Percentiles rank a stretch among this genome's conserved stretches.
Conservation (phyloP, 2,113 vertebrate species). For the Mastomys natalensis region DNA sequence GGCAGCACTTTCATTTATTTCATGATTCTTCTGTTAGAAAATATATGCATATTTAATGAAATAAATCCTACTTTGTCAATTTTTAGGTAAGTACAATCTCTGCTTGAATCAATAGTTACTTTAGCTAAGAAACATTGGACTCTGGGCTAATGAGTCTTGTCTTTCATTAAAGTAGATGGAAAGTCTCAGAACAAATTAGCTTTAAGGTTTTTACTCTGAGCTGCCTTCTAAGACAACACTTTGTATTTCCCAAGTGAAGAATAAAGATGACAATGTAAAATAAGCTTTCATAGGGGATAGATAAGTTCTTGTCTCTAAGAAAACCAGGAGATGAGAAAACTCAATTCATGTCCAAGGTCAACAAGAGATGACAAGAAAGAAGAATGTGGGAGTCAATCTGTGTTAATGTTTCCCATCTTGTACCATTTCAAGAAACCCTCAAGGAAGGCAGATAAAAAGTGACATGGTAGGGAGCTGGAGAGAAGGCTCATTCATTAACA, state of each 20-base stretch:
- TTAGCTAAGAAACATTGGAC: neutral
- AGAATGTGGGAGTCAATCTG: neutral
- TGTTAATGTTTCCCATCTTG: neutral
- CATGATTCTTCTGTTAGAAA: neutral
- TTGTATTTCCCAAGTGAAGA: neutral
- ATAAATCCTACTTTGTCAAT: neutral
- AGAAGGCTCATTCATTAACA: neutral
- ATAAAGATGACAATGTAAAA: neutral
- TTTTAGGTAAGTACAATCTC: neutral
- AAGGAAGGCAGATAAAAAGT: neutral
- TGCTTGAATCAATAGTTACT: conserved; percentile 12
- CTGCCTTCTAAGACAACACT: neutral
- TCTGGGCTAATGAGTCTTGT: neutral
- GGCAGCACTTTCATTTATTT: neutral
- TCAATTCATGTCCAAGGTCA: neutral
- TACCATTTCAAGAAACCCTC: neutral
- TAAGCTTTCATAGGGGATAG: neutral
- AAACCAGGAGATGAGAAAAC: neutral
- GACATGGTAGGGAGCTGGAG: neutral
- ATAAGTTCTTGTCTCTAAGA: neutral
- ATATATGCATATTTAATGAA: neutral
- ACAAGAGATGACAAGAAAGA: neutral
- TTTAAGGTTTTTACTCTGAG: neutral
- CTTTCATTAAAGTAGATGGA: neutral
- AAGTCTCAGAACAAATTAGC: neutral